Percentiles rank a stretch among this genome's conserved stretches.
phyloP scores from a whole-genome alignment of 2,888 invertebrate species.

The Mystacides longicornis region DNA sequence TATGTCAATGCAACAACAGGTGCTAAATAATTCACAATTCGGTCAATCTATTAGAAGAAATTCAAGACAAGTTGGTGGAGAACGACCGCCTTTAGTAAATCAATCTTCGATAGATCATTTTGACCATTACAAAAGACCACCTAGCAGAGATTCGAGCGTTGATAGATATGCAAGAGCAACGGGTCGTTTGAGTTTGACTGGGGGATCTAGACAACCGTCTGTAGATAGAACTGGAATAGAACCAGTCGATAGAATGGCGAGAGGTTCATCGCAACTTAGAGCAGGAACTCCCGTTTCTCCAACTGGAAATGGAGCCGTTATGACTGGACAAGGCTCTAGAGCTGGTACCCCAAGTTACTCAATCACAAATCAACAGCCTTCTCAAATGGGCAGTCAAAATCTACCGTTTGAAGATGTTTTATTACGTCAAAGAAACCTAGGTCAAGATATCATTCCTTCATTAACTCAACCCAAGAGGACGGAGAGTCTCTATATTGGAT shows the following conservation, averaged over 20 bases:
- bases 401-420: slow-evolving; percentile 79
- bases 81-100: slow-evolving; percentile 38
- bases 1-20: slow-evolving; percentile 14
- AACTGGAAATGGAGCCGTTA: slow-evolving; percentile 58
- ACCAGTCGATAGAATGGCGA: slow-evolving; percentile 38
- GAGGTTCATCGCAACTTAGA: slow-evolving; percentile 42
- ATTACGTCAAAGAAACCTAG: slow-evolving; percentile 69
- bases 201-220: slow-evolving; percentile 68
- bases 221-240: slow-evolving; percentile 55
- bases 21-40: slow-evolving; percentile 24
- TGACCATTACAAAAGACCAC: slow-evolving; percentile 89
- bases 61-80: slow-evolving; percentile 27
- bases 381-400: slow-evolving; percentile 37
- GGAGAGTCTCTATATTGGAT: slow-evolving; percentile 74
- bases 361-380: slow-evolving; percentile 40
- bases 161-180: slow-evolving; percentile 71
- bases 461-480: slow-evolving; percentile 84
- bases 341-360: slow-evolving; percentile 45
- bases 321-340: slow-evolving; percentile 54
- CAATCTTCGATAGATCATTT: slow-evolving; percentile 82
- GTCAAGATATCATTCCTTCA: slow-evolving; percentile 85
- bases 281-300: slow-evolving; percentile 38
- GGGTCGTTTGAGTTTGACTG: slow-evolving; percentile 47
- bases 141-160: slow-evolving; percentile 80
- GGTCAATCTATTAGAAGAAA: slow-evolving; percentile 28